Conservation (phyloP, 2,888 invertebrate genomes). For the Cephus rjabovi region DNA sequence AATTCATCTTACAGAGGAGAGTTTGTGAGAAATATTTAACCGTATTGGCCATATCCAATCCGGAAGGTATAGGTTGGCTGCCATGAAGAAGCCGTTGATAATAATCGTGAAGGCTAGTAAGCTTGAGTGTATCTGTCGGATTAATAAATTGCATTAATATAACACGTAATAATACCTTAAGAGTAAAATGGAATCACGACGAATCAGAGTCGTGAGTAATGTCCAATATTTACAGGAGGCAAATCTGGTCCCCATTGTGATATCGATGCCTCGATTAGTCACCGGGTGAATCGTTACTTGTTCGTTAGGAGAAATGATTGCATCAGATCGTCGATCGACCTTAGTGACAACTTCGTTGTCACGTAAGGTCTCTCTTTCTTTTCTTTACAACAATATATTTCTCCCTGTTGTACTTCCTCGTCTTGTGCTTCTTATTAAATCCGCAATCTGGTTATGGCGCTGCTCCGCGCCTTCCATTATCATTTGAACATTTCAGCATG, state of each 20-base stretch:
- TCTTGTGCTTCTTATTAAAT: background rate
- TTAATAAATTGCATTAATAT: background rate
- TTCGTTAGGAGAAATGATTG: background rate
- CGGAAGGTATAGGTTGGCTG: conserved; percentile 91
- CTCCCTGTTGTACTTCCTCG: background rate
- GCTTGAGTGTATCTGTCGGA: conserved; percentile 93
- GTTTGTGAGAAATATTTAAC: conserved; percentile 98
- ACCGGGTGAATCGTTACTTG: background rate
- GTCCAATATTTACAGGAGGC: conserved; percentile 85
- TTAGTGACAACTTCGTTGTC: background rate
- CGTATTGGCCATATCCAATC: conserved; percentile 96
- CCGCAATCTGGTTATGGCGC: background rate
- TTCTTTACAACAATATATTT: background rate
- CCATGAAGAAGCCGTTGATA: conserved; percentile 93
- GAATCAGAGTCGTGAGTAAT: background rate
- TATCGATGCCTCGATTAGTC: background rate
- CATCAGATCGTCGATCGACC: background rate
- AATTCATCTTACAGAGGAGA: conserved; percentile 82
- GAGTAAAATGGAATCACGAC: background rate
- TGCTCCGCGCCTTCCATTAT: background rate
- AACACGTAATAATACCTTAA: background rate
- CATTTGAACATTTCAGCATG: background rate
- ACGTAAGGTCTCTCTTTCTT: background rate
- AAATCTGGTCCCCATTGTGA: conserved; percentile 92
- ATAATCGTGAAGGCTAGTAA: conserved; percentile 96